Base-by-base conservation (phyloP, 2,113 vertebrate species). In the Ramphastos sulfuratus region DNA sequence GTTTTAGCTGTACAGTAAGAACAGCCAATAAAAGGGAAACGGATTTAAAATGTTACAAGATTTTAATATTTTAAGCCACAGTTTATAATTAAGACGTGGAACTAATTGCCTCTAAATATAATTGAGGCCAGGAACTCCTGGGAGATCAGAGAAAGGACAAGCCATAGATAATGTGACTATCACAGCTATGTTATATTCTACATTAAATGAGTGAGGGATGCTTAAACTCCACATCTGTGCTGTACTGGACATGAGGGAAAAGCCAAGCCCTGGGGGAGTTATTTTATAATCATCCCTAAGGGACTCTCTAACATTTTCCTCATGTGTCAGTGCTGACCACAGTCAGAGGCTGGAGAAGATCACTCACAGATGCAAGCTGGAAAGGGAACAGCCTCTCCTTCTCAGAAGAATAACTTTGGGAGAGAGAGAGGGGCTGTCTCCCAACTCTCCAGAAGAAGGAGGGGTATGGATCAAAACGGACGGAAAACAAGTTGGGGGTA, bases 41-140 rank as follows among this genome's bases (percentile, higher is more conserved):
- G 27, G n/a, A 92, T 93, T 94, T 91, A 76, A 91, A 87, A 33
- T 1, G 4, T 31, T 67, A 42, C 28, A 85, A 59, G 15, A 48
- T 42, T 42, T 70, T 50, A 20, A 65, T 61, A 73, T 64, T 81
- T 46, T 33, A 85, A 78, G 56, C 42, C 82, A 69, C 25, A 52
- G 37, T 70, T 91, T 70, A 67, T 73, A 89, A 89, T 73, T 93
- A 93, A 94, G 83, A 63, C 1, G 3, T 59, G 33, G 39, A 90
- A 89, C 67, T 85, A 91, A 85, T 24, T 74, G 78, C 28, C 56
- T 82, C 37, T 77, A 79, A 89, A 77, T 31, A 65, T 69, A 94
- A 92, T 73, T 89, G 63, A 93, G 66, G 74, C 30, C 81, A 92
- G 46, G 42, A 94, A 89, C 46, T 84, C 88, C 56, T 54, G 23